These are phyloP conservation scores for Guaruba guarouba DNA, from an alignment of 2,113 vertebrate genomes.

Conservation along the genomic window DNA sequence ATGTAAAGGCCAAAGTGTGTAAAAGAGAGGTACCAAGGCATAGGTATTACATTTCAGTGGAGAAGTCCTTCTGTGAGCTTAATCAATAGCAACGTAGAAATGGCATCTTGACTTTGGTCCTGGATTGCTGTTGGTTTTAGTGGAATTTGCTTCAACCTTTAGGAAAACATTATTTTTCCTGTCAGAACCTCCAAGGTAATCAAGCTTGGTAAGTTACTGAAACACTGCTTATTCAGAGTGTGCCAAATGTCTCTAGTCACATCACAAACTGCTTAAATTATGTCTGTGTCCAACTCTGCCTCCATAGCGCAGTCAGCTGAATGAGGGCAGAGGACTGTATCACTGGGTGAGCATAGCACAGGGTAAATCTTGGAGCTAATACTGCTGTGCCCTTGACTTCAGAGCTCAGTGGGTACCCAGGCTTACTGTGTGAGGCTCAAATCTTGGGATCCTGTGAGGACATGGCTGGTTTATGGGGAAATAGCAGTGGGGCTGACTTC, in stretches of 20 bases:
- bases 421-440: neutral
- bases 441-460: neutral
- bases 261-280: neutral
- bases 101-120: neutral
- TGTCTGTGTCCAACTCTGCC: neutral
- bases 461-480: neutral
- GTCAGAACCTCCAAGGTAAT: conserved; percentile 8
- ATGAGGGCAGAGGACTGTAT: neutral
- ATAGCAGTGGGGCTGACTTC: neutral
- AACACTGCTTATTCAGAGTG: neutral
- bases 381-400: neutral
- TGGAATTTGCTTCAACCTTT: conserved; percentile 14
- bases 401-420: neutral
- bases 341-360: neutral
- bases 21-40: neutral
- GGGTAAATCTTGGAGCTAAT: neutral
- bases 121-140: neutral
- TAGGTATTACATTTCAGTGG: neutral
- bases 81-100: neutral
- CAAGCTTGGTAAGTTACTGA: neutral
- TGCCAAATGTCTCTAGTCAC: neutral
- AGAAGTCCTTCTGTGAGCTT: neutral
- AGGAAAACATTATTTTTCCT: conserved; percentile 43
- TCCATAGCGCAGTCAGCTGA: neutral
- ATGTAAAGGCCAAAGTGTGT: neutral